These are phyloP conservation scores for Chaitophorus viminalis DNA, from an alignment of 2,888 invertebrate genomes.

Conservation along the genomic window DNA sequence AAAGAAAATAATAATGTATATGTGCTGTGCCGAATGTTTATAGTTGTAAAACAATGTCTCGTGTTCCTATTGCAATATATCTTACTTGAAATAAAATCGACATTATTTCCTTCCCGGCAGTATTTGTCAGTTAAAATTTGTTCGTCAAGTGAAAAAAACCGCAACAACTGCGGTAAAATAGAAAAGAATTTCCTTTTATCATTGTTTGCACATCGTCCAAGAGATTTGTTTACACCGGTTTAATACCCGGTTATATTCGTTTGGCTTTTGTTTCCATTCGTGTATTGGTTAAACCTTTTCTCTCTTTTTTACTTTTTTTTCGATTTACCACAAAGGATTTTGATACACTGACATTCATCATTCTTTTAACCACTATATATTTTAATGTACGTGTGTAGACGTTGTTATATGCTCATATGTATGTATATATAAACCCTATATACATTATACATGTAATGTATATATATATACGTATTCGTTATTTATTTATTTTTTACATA, in stretches of 20 bases:
- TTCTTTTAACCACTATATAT: background rate
- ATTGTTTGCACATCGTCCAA: constrained; percentile 17
- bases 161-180: background rate
- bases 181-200: constrained; percentile 46
- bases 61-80: constrained; percentile 17
- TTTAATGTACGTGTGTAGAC: background rate
- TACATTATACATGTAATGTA: no score
- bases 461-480: background rate
- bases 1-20: background rate
- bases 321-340: constrained; percentile 13
- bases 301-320: background rate
- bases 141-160: constrained; percentile 7
- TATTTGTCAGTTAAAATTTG: constrained; percentile 47
- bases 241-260: constrained; percentile 38
- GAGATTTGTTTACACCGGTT: constrained; percentile 52
- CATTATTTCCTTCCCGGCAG: constrained; percentile 3
- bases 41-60: constrained; percentile 19
- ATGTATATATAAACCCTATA: no score
- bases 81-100: constrained; percentile 9
- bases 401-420: background rate
- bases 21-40: background rate
- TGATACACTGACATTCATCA: background rate
- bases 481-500: background rate
- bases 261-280: constrained; percentile 43
- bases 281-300: background rate